A percentile compares a stretch with the other conserved stretches of the same genome.
Conservation (phyloP, 2,797 vertebrate species). For the Hafferia zeledoni region DNA sequence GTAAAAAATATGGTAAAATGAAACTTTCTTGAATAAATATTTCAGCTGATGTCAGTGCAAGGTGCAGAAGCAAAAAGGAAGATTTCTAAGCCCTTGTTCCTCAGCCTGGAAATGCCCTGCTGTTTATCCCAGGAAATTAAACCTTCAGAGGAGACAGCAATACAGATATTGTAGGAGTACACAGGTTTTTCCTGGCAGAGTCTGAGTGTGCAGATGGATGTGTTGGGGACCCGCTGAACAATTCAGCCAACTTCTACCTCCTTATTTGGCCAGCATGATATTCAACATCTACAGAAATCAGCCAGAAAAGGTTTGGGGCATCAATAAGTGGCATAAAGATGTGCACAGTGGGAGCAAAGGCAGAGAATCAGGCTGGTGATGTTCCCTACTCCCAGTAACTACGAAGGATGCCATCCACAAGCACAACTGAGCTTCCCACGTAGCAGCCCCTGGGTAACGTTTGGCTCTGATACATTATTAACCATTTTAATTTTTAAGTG, state of each 20-base stretch:
- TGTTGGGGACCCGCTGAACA: background rate
- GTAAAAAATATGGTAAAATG: conserved; percentile 70
- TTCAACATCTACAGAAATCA: background rate
- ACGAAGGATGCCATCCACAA: accelerated
- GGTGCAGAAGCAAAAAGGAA: background rate
- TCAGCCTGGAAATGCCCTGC: background rate
- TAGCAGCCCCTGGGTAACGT: background rate
- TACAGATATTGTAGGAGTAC: background rate
- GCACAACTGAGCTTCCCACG: background rate
- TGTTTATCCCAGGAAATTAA: background rate
- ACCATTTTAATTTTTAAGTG: conserved; percentile 30
- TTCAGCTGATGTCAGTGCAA: background rate
- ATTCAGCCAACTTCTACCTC: background rate
- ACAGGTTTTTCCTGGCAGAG: background rate
- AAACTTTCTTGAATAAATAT: background rate
- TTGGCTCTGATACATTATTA: conserved; percentile 49
- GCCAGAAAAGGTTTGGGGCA: background rate
- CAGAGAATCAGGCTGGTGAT: background rate
- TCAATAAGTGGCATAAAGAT: background rate
- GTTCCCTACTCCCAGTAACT: background rate
- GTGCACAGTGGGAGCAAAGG: background rate
- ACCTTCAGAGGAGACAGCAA: background rate
- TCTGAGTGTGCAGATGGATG: background rate
- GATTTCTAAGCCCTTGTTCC: background rate
- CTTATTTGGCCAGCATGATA: background rate